Conservation (phyloP, 2,888 invertebrate genomes). For the Epinotia nisella region DNA sequence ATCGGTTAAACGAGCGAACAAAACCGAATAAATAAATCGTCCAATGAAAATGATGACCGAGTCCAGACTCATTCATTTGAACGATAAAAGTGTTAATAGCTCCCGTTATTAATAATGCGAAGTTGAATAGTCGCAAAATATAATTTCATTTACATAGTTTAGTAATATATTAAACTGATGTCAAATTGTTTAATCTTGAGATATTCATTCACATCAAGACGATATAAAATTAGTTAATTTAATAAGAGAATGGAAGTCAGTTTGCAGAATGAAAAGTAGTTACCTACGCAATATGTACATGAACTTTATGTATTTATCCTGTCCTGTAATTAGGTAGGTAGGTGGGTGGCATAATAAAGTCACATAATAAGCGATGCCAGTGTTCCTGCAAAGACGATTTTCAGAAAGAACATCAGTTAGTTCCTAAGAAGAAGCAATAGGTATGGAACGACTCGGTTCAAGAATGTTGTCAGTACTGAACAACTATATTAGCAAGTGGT, state of each 20-base stretch:
- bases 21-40: conserved; percentile 33
- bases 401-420: not conserved
- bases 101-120: conserved; percentile 25
- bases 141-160: conserved; percentile 3
- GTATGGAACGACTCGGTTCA: not conserved
- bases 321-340: not conserved
- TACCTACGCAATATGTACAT: not conserved
- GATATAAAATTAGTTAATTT: not conserved
- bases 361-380: not conserved
- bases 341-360: not conserved
- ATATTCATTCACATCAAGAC: not conserved
- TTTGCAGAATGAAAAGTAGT: not conserved
- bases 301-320: not conserved
- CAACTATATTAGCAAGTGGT: not conserved
- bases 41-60: conserved; percentile 26
- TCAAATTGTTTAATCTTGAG: not conserved
- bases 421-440: not conserved
- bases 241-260: not conserved
- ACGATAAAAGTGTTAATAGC: conserved; percentile 31
- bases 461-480: not conserved
- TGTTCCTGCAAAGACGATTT: not conserved
- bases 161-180: not conserved
- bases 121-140: conserved; percentile 1
- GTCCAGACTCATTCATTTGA: conserved; percentile 39
- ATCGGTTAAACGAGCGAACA: conserved; percentile 15